Base-by-base conservation (phyloP, 2,888 invertebrate genomes). In the Yponomeuta plumbellus region DNA sequence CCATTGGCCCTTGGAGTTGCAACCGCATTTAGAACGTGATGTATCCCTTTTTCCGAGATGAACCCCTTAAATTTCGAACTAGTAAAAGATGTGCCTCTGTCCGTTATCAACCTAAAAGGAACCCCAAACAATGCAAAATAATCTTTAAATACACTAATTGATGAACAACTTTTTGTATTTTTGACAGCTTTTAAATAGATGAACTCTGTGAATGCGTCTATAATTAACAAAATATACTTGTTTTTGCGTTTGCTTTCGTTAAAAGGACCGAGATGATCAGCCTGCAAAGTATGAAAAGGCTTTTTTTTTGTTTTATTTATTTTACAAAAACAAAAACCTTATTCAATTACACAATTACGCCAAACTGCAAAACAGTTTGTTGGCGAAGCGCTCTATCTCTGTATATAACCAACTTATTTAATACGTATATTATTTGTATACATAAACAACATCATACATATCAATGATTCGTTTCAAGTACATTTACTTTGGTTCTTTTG, bases 211-310 rank as follows among this genome's bases (percentile, higher is more conserved):
- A 68, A 72, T 0, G 69, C 44, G 56, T 71, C 71, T 0, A 70
- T 64, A 10, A 71, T 67, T 2, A 67, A 66, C 5, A 72, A 20
- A 10, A 73, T 10, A 66, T 73, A 69, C 3, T 34, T 63, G 61
- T 71, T 70, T 66, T 67, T 67, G 3, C 39, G 11, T 65, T 68
- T 70, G 34, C 72, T 71, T 11, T 58, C 20, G 21, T 65, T 65
- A 61, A 72, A 72, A 0, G 74, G 73, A 0, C 71, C 74, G 3
- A 72, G 26, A 64, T 71, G 75, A 52, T 75, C 76, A 56, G 67
- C 70, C 21, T 72, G 78, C 5, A 67, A 66, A 23, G 73, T 80
- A 20, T 75, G 72, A 17, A 74, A 75, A 0, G 75, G 73, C 0
- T 67, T n/a, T n/a, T n/a, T n/a, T n/a, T n/a, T n/a, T n/a, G n/a